Evolutionary conservation across 2,888 invertebrate genomes (phyloP).

Genomic region (Cryptocheilus praepositus): DNA sequence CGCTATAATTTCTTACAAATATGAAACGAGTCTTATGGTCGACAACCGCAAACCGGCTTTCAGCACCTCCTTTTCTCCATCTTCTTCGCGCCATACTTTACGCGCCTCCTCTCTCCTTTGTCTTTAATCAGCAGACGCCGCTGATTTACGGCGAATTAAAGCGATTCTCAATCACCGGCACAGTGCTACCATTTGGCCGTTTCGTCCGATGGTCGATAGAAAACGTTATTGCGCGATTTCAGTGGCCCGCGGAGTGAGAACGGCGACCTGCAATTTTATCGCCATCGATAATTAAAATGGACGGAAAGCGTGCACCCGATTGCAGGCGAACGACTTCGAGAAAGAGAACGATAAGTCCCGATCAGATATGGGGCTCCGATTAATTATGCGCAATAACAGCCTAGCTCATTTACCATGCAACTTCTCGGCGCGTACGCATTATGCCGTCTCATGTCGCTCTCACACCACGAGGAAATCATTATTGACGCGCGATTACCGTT

Average conservation of each 20-base stretch:
- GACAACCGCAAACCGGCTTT: slow-evolving; percentile 36
- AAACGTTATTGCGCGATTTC: slow-evolving; percentile 3
- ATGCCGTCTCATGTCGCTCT: background rate
- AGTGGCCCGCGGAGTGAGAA: background rate
- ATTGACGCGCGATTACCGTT: slow-evolving; percentile 1
- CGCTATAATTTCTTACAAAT: slow-evolving; percentile 61
- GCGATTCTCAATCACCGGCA: slow-evolving; percentile 37
- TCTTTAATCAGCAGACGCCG: slow-evolving; percentile 42
- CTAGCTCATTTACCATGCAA: too few species aligned
- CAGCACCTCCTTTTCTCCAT: slow-evolving; percentile 51
- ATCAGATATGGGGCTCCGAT: background rate
- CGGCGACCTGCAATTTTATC: slow-evolving; percentile 4
- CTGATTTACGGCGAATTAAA: slow-evolving; percentile 46
- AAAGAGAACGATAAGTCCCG: background rate
- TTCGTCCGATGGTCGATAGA: background rate
- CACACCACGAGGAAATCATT: background rate
- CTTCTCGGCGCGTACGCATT: background rate
- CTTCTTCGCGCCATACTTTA: slow-evolving; percentile 35
- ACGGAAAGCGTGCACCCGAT: too few species aligned
- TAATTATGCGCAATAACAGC: slow-evolving; percentile 1
- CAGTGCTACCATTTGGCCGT: too few species aligned
- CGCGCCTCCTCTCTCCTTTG: slow-evolving; percentile 26
- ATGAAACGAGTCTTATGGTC: slow-evolving; percentile 40
- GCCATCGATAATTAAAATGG: slow-evolving; percentile 7
- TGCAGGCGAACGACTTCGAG: too few species aligned